Evolutionary conservation across 2,113 vertebrate genomes (phyloP), one percentile per base, ranked within the genome.

Genomic region (Notarius quadriscutis): DNA sequence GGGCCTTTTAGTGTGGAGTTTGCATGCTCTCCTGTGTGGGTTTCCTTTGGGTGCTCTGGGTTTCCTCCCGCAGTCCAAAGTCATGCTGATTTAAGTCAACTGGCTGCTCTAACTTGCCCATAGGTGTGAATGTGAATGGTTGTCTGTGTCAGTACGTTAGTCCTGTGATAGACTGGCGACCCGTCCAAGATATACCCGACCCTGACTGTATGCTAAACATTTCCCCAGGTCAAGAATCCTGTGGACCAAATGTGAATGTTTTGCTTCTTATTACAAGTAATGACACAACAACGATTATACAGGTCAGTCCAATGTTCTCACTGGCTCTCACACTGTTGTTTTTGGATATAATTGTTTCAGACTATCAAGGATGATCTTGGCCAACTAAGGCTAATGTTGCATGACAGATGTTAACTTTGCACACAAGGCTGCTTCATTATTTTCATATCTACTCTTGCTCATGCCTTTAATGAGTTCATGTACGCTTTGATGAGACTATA

Each of bases 361-460:
- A 55, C 51, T 7, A 53, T 69, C 41, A 3, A 53, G 51, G 15
- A 60, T 58, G 48, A 79, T 82, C 15, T 18, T 18, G 81, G 81
- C 0, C 7, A 90, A 22, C 67, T 77, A 51, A 84, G 7, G 34
- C 58, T 69, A 57, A 86, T 50, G 71, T 48, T 85, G 79, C 87
- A 85, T 62, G 78, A 79, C 6, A 51, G 55, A 60, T 51, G 57
- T 84, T 84, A n/a, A 77, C 57, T 58, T 75, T 72, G 77, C 53
- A 89, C 34, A 67, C 51, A 22, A 48, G 34, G 20, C 7, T 2
- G 7, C 82, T 85, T 83, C 7, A 53, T 65, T 53, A 55, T 83
- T 83, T 30, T 25, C n/a, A 20, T 69, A 69, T 69, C 48, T 55
- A 1, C 53, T 20, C 15, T 10, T 27, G 20, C 65, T 83, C 25